Conservation (phyloP, 2,797 vertebrate genomes). For the Ctenopoma multispine region DNA sequence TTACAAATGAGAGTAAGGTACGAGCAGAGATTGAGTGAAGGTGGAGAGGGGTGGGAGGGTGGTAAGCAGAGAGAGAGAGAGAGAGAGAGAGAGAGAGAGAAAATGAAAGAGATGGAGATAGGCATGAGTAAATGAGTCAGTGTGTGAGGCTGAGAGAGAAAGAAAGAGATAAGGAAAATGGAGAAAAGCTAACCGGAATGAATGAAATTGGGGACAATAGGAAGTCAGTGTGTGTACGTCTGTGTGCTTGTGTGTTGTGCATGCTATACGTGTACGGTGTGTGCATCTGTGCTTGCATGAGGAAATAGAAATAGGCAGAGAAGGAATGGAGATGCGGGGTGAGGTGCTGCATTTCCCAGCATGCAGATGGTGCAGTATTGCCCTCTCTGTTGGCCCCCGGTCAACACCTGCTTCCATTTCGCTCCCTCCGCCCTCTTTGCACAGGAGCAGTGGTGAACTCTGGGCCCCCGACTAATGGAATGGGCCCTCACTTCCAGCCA, state of each 20-base stretch:
- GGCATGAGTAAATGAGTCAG: constrained; percentile 68
- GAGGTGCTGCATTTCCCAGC: constrained; percentile 68
- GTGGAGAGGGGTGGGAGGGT: not conserved
- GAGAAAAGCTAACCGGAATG: constrained; percentile 79
- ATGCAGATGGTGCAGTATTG: constrained; percentile 76
- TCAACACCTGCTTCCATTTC: constrained; percentile 82
- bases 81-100: constrained; percentile 74
- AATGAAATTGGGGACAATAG: constrained; percentile 79
- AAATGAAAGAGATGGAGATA: constrained; percentile 82
- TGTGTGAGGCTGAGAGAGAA: constrained; percentile 70
- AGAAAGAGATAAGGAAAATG: constrained; percentile 81
- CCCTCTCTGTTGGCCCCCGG: constrained; percentile 74
- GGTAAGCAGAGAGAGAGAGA: constrained; percentile 59
- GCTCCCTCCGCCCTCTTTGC: constrained; percentile 66
- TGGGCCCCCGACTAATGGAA: constrained; percentile 82
- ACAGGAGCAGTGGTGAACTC: constrained; percentile 71
- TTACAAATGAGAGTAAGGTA: constrained; percentile 78
- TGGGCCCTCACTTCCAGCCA: constrained; percentile 79
- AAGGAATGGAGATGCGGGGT: constrained; percentile 37
- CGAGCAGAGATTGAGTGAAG: constrained; percentile 50
- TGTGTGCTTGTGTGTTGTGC: constrained; percentile 10
- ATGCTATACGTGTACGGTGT: constrained; percentile 50
- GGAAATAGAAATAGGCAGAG: constrained; percentile 66
- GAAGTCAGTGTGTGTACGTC: constrained; percentile 47
- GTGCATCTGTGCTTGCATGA: constrained; percentile 55